Percentiles rank a stretch among this genome's conserved stretches.
These are phyloP conservation scores for Phylloscopus collybita DNA, from an alignment of 2,797 vertebrate genomes.

Conservation along the genomic window DNA sequence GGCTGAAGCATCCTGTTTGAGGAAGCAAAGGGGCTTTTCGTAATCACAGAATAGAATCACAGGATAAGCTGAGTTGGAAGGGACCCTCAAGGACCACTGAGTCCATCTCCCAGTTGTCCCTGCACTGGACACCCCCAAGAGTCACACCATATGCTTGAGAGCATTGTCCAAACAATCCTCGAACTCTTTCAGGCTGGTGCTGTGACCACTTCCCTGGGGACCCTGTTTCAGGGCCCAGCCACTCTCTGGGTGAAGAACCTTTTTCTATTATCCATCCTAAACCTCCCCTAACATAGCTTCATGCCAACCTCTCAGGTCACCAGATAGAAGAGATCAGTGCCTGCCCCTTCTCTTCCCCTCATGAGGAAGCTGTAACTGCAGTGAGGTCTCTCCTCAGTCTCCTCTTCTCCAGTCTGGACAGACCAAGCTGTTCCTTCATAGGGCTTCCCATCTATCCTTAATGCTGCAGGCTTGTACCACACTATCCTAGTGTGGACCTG, in stretches of 20 bases:
- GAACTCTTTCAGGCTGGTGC: neutral
- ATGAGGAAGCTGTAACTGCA: rapidly evolving
- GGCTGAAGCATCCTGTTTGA: neutral
- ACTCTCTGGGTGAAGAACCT: neutral
- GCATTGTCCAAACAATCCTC: no score
- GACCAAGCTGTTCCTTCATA: neutral
- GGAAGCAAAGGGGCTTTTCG: neutral
- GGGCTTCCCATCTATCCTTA: neutral
- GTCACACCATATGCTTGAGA: neutral
- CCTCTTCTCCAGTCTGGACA: neutral
- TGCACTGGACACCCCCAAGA: neutral
- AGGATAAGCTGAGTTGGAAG: neutral
- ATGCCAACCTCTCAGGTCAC: rapidly evolving
- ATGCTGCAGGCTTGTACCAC: neutral
- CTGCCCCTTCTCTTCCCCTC: neutral
- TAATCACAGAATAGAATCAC: neutral
- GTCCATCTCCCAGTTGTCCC: neutral
- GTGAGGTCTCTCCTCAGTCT: neutral
- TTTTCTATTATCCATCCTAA: neutral
- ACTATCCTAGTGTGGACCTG: neutral
- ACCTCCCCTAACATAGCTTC: neutral
- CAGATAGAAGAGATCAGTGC: rapidly evolving
- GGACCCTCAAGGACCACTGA: no score
- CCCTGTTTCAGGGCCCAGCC: neutral
- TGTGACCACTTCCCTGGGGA: neutral